Evolutionary conservation across 2,797 vertebrate species (phyloP).

Genomic region (Choloepus didactylus): DNA sequence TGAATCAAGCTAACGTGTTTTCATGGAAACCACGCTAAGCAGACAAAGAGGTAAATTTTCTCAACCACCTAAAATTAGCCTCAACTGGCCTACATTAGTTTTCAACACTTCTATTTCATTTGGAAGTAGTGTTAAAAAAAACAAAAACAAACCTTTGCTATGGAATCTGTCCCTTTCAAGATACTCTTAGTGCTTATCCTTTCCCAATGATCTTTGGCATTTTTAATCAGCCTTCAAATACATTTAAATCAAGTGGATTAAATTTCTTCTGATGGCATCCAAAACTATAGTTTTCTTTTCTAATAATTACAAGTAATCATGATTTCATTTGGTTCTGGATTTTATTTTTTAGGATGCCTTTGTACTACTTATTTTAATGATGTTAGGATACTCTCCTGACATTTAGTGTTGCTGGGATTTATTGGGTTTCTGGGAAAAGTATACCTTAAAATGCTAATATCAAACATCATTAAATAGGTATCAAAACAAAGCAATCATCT

Average conservation of each 20-base stretch:
- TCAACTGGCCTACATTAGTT: background rate
- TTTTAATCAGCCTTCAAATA: constrained; percentile 63
- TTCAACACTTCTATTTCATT: constrained; percentile 38
- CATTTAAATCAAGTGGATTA: constrained; percentile 33
- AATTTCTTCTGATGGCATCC: constrained; percentile 51
- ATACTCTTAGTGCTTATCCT: constrained; percentile 41
- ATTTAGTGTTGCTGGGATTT: constrained; percentile 31
- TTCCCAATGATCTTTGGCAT: background rate
- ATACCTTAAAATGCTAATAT: constrained; percentile 48
- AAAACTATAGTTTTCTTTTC: constrained; percentile 15
- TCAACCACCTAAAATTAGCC: constrained; percentile 17
- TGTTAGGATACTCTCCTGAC: background rate
- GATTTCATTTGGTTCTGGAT: constrained; percentile 28
- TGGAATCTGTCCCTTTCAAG: constrained; percentile 30
- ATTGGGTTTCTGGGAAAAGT: constrained; percentile 62
- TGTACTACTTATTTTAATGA: background rate
- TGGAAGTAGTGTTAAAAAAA: constrained; percentile 45
- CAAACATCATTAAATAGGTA: constrained; percentile 50
- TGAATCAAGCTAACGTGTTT: background rate
- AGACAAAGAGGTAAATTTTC: constrained; percentile 37
- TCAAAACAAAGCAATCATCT: constrained; percentile 53
- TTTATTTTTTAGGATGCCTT: constrained; percentile 42
- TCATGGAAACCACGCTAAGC: constrained; percentile 3
- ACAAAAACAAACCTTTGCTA: background rate
- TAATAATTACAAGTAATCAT: constrained; percentile 10